A percentile compares a stretch with the other conserved stretches of the same genome.
phyloP scores from a whole-genome alignment of 2,888 invertebrate genomes.

The Thereva nobilitata region DNA sequence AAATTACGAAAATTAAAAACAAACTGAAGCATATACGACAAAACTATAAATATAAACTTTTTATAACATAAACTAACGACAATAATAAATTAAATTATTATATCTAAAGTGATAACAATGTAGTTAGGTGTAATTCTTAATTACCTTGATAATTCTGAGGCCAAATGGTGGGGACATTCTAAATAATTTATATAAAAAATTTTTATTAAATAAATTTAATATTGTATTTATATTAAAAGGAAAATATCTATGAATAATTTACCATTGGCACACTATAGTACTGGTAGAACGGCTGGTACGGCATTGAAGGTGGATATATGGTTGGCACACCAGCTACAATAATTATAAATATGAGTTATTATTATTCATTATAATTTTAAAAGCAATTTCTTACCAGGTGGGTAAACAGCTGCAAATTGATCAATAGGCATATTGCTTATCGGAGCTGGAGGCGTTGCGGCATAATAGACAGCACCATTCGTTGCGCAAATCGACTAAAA shows the following conservation, averaged over 20 bases:
- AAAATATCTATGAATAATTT: conserved; percentile 14
- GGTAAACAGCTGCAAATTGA: conserved; percentile 59
- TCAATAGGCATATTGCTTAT: conserved; percentile 60
- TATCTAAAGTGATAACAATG: too few species aligned
- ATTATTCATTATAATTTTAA: conserved; percentile 38
- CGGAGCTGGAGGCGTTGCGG: conserved; percentile 59
- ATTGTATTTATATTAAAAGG: not conserved
- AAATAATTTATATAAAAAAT: conserved; percentile 40
- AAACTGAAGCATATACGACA: too few species aligned
- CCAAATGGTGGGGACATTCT: conserved; percentile 61
- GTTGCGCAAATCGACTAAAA: conserved; percentile 58
- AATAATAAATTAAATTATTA: too few species aligned
- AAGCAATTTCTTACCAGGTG: conserved; percentile 52
- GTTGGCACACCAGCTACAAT: conserved; percentile 59
- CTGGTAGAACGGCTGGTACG: conserved; percentile 60
- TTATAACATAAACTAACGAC: too few species aligned
- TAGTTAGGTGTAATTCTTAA: conserved; percentile 37
- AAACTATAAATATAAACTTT: too few species aligned
- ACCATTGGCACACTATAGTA: conserved; percentile 61
- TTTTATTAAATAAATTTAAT: conserved; percentile 8
- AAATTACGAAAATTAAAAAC: too few species aligned
- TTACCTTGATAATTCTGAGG: conserved; percentile 61
- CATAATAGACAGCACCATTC: conserved; percentile 59
- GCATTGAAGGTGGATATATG: conserved; percentile 60
- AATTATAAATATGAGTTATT: conserved; percentile 46